These are phyloP conservation scores for Sternotherus odoratus DNA, from an alignment of 2,797 vertebrate species.

Conservation along the genomic window DNA sequence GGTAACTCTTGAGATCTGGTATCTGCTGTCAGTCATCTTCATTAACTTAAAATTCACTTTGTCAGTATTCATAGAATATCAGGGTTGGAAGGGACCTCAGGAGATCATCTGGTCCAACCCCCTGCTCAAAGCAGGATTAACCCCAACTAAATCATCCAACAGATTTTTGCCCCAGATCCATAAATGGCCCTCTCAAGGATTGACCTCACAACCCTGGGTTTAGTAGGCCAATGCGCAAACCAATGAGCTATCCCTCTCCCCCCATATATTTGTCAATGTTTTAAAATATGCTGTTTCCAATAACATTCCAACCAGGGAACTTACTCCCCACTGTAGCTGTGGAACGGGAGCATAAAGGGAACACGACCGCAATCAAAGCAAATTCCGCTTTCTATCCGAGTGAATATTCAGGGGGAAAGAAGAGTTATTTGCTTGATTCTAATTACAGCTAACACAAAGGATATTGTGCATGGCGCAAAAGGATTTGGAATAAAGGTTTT, in stretches of 20 bases:
- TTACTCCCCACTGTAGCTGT: not conserved
- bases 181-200: too few relatives aligned
- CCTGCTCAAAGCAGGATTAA: too few relatives aligned
- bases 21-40: conserved; percentile 18
- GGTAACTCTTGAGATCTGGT: conserved; percentile 20
- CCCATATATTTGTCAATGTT: not conserved
- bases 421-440: not conserved
- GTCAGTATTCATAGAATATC: not conserved
- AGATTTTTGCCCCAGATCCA: too few relatives aligned
- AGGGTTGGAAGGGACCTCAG: too few relatives aligned
- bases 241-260: too few relatives aligned
- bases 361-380: conserved; percentile 6
- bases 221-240: too few relatives aligned
- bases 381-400: not conserved
- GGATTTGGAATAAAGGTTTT: not conserved
- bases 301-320: conserved; percentile 29
- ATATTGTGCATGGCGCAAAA: not conserved
- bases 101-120: too few relatives aligned
- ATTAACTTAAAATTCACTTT: conserved; percentile 36
- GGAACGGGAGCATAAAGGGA: not conserved
- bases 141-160: too few relatives aligned
- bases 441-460: conserved; percentile 17
- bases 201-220: too few relatives aligned
- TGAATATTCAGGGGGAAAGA: not conserved
- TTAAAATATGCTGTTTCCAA: conserved; percentile 39